Conservation (phyloP, 1,140 invertebrate genomes). For the Pogonomyrmex barbatus region DNA sequence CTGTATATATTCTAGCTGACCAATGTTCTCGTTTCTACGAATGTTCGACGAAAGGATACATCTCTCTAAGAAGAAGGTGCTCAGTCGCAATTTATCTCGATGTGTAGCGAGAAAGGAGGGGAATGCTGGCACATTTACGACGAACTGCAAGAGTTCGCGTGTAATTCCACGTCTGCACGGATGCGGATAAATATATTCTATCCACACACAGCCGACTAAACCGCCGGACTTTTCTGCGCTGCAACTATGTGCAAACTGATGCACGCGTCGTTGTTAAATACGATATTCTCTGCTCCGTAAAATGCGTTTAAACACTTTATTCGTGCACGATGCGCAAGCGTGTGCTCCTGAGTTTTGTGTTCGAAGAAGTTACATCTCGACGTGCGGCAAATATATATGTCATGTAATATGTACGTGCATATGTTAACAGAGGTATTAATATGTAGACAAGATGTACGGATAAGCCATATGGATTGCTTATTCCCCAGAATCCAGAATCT, state of each 20-base stretch:
- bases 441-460: not conserved
- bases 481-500: not conserved
- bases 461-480: not conserved
- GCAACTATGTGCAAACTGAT: not conserved
- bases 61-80: conserved; percentile 37
- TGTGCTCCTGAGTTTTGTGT: conserved; percentile 2
- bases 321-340: not conserved
- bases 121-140: conserved; percentile 56
- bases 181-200: conserved; percentile 32
- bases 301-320: conserved; percentile 33
- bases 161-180: conserved; percentile 47
- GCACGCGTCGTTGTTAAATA: not conserved
- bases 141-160: conserved; percentile 2
- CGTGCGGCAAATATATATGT: not conserved
- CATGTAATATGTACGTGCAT: not conserved
- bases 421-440: not conserved
- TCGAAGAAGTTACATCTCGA: conserved; percentile 1
- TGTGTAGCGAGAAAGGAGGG: conserved; percentile 2
- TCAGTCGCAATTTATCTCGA: conserved; percentile 60
- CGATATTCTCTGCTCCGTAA: conserved; percentile 22
- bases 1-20: conserved; percentile 54
- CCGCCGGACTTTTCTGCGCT: conserved; percentile 47
- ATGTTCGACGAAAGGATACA: conserved; percentile 52
- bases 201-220: conserved; percentile 60
- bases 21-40: conserved; percentile 68